Base-by-base conservation (phyloP, 2,888 invertebrate genomes). In the Priocnemis perturbator region DNA sequence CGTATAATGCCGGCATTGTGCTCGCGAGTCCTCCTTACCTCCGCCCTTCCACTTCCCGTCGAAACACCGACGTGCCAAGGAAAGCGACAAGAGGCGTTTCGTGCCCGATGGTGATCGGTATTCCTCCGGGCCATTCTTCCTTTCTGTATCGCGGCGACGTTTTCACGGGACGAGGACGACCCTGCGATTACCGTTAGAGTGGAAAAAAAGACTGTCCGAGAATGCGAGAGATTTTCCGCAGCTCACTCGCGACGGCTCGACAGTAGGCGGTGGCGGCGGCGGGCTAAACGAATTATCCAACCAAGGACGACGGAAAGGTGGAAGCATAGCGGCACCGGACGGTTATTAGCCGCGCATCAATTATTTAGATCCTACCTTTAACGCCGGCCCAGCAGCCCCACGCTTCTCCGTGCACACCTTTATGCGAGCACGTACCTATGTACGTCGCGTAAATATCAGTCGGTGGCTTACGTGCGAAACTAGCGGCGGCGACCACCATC, bases 261-360 rank as follows among this genome's bases (percentile, higher is more conserved):
- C n/a, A n/a, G n/a, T n/a, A n/a, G n/a, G n/a, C n/a, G n/a, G n/a
- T n/a, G n/a, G n/a, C n/a, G 37, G 52, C 45, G 53, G 65, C 60
- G 63, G 61, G 50, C 52, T 63, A 60, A 66, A 65, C 63, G 68
- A 71, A 74, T 69, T 68, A 71, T 62, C 65, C 63, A 11, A 11
- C 11, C 37, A 37, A 37, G 37, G 37, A 37, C 37, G 37, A 37
- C 7, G 37, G 37, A 9, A 37, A 37, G 62, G 60, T 23, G 53
- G 50, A 65, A 50, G 65, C 50, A 52, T 56, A 59, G 57, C 45
- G 60, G 45, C 47, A 26, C 17, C 62, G 23, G 57, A 21, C 61
- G 69, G 76, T 79, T 79, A 79, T 79, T 78, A 81, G 77, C 76
- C 76, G 58, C 72, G 62, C 67, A 64, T 71, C 67, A 71, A 77